Conservation (phyloP, 2,888 invertebrate genomes). For the Andrena haemorrhoa region DNA sequence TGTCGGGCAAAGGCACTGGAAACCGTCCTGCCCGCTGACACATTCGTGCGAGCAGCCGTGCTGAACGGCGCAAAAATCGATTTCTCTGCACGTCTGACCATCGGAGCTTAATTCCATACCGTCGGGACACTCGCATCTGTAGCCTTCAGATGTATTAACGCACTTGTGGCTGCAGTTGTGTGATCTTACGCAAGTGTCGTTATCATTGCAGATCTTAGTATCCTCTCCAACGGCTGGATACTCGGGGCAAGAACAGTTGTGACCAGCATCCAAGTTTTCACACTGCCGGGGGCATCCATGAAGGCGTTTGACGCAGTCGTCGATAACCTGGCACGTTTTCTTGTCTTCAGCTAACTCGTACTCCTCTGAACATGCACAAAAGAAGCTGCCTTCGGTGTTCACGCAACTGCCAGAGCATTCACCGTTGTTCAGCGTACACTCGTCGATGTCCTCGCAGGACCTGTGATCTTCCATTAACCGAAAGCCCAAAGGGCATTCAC, state of each 20-base stretch:
- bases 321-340: constrained; percentile 85
- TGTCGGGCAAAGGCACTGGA: constrained; percentile 85
- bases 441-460: constrained; percentile 83
- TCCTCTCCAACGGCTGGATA: constrained; percentile 80
- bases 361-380: constrained; percentile 85
- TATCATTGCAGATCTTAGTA: constrained; percentile 78
- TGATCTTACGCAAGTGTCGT: constrained; percentile 78
- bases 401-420: constrained; percentile 87
- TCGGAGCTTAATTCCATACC: constrained; percentile 82
- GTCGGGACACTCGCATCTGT: constrained; percentile 87
- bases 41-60: constrained; percentile 89
- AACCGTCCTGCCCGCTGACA: constrained; percentile 86
- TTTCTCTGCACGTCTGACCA: constrained; percentile 80
- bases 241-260: constrained; percentile 85
- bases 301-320: constrained; percentile 83
- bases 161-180: constrained; percentile 75
- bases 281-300: constrained; percentile 79
- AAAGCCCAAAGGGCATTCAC: constrained; percentile 86
- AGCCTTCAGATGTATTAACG: constrained; percentile 83
- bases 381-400: constrained; percentile 86
- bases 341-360: constrained; percentile 79
- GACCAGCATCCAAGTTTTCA: constrained; percentile 84
- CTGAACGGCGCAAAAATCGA: constrained; percentile 84
- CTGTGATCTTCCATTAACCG: constrained; percentile 79
- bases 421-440: constrained; percentile 80